Base-by-base conservation (phyloP, 2,113 vertebrate genomes). In the Pelusios castaneus region DNA sequence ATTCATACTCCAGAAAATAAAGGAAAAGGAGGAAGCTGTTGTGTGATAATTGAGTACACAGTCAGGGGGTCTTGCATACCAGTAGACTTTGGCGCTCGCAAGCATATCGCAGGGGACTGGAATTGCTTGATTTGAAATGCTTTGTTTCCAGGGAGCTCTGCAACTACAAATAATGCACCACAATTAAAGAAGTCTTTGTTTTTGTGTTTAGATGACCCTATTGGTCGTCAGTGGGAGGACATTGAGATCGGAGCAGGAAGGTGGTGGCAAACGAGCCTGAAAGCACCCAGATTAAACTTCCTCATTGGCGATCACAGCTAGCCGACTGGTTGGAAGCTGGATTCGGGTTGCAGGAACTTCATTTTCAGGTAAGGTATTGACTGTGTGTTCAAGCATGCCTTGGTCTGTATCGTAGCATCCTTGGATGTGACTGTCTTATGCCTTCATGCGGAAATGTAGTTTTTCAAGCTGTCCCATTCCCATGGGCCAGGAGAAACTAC, bases 361-460 rank as follows among this genome's bases (percentile, higher is more conserved):
- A 2, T 11, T 31, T 82, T 22, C 13, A 51, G 43, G 31, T 77
- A 54, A 88, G 56, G 22, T 11, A 31, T 67, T 27, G 11, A 31
- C 43, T 34, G 7, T 70, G 63, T 0, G 0, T 76, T 21, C 41
- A 5, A 21, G 10, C 25, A 43, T 11, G 9, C 0, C 0, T 13
- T 25, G 19, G 11, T 43, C 2, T 11, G 10, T 8, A 55, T 56
- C 70, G 34, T 58, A 34, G 27, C 7, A 3, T 60, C 4, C 8
- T 60, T 84, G 45, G 27, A 52, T 21, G 0, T 0, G 0, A 4
- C 9, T 49, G 5, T 49, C 29, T 24, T 76, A 43, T 75, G 38
- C 10, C 47, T 63, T 29, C n/a, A 41, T 82, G 25, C 38, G 3
- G 0, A 63, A 60, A 56, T 12, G 41, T 8, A 31, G 55, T 43